Base-by-base conservation (phyloP, 2,797 vertebrate genomes). In the Peromyscus eremicus region DNA sequence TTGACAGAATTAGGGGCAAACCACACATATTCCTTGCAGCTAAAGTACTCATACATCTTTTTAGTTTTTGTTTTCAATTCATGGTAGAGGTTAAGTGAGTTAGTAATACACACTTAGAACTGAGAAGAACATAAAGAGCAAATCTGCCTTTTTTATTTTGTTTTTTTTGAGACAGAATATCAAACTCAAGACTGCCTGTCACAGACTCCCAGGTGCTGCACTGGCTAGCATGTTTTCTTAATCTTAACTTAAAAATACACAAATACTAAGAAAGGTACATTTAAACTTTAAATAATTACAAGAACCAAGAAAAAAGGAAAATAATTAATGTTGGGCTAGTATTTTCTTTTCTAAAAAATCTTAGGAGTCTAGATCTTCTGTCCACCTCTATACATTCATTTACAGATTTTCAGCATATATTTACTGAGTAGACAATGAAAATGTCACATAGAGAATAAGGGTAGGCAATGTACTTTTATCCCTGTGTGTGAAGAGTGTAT, bases 221-320 rank as follows among this genome's bases (percentile, higher is more conserved):
- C 71, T 34, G 71, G 16, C 40, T 76, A 76, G 23, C 25, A 29
- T 43, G 37, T 60, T 89, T 75, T 64, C 19, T 62, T 89, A 62
- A 75, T 66, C 29, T 76, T 43, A 60, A 73, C 52, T 60, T 73
- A 75, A 88, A 32, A 80, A 52, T n/a, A 17, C 32, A 11, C 70
- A 8, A 32, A 76, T 71, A 14, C 27, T 19, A 94, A 21, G 32
- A 95, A 37, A 70, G 27, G 8, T 94, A 49, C 12, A 52, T 94
- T 94, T 94, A 92, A 91, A 86, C 97, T 96, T 91, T 80, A 93
- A 93, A 77, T 87, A 86, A 92, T 94, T 71, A 17, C 9, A 76
- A 85, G 68, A 96, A 13, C 37, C 5, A 93, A 82, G 83, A 79
- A 19, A 93, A 94, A 64, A 52, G 46, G 14, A 89, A 93, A n/a